Conservation (phyloP, 2,888 invertebrate species). For the Drosophila yooni region DNA sequence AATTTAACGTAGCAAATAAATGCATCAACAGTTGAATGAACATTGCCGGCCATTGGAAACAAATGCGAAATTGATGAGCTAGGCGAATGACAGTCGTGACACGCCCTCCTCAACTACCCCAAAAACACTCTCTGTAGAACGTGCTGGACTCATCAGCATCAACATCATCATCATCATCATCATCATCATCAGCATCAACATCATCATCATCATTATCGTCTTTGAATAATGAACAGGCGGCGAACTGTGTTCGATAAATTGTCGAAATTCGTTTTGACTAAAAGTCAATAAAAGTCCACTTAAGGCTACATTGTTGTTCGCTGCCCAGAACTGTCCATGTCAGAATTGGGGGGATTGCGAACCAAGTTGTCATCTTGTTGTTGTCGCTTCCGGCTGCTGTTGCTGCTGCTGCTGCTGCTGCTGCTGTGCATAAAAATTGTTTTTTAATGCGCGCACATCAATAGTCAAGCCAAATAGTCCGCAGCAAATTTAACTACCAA, state of each 20-base stretch:
- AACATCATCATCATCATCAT: conserved; percentile 30
- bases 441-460: conserved; percentile 80
- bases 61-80: conserved; percentile 80
- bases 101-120: conserved; percentile 39
- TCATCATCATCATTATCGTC: conserved; percentile 30
- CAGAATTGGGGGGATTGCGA: neutral
- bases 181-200: conserved; percentile 17
- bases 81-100: conserved; percentile 64
- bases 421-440: conserved; percentile 73
- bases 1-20: conserved; percentile 47
- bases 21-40: conserved; percentile 69
- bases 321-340: conserved; percentile 41
- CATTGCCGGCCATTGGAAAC: conserved; percentile 61
- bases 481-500: conserved; percentile 75
- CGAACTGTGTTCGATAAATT: conserved; percentile 76
- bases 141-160: conserved; percentile 39
- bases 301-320: conserved; percentile 78
- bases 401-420: conserved; percentile 28
- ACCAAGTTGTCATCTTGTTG: conserved; percentile 37
- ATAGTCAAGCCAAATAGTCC: conserved; percentile 80
- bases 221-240: conserved; percentile 74
- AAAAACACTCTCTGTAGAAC: conserved; percentile 7
- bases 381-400: conserved; percentile 29
- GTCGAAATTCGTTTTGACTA: conserved; percentile 80
- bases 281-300: conserved; percentile 80